A percentile compares a stretch with the other conserved stretches of the same genome.
phyloP scores from a whole-genome alignment of 2,113 vertebrate species.

The Parotia lawesii region DNA sequence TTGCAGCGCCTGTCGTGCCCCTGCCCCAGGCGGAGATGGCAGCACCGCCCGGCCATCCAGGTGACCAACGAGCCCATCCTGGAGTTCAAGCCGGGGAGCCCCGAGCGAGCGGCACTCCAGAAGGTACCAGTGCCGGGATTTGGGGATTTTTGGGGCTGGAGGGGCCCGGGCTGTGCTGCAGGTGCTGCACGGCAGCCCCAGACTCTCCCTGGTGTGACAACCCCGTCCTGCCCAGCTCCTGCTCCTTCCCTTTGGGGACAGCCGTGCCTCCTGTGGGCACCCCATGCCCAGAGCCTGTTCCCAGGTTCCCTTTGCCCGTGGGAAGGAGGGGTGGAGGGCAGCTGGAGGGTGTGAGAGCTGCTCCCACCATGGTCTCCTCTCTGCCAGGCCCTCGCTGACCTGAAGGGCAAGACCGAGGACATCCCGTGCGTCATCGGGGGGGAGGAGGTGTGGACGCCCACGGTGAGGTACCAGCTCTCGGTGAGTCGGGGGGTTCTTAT shows the following conservation, averaged over 20 bases:
- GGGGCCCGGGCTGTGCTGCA: not conserved
- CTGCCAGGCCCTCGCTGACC: slow-evolving; percentile 75
- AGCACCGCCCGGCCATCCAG: slow-evolving; percentile 63
- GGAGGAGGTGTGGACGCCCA: slow-evolving; percentile 87
- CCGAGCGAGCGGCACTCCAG: slow-evolving; percentile 77
- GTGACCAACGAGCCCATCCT: slow-evolving; percentile 91
- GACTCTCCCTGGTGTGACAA: not conserved
- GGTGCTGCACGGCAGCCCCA: not conserved
- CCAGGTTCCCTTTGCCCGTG: fast-evolving
- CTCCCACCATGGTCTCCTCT: not conserved
- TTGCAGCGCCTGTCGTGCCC: not conserved
- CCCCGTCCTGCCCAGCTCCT: not conserved
- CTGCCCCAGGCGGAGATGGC: slow-evolving; percentile 73
- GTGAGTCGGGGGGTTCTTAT: slow-evolving; percentile 69
- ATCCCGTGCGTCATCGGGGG: slow-evolving; percentile 90
- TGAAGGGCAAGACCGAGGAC: slow-evolving; percentile 83
- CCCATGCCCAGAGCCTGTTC: fast-evolving
- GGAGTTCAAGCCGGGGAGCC: slow-evolving; percentile 79
- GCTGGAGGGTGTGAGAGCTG: not conserved
- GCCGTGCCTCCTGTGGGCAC: fast-evolving
- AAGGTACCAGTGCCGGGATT: slow-evolving; percentile 67
- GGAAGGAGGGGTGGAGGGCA: not conserved
- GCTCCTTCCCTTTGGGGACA: not conserved
- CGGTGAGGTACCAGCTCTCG: slow-evolving; percentile 85
- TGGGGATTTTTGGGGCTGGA: not conserved